Conservation (phyloP, 2,888 invertebrate species). For the Limnephilus lunatus region DNA sequence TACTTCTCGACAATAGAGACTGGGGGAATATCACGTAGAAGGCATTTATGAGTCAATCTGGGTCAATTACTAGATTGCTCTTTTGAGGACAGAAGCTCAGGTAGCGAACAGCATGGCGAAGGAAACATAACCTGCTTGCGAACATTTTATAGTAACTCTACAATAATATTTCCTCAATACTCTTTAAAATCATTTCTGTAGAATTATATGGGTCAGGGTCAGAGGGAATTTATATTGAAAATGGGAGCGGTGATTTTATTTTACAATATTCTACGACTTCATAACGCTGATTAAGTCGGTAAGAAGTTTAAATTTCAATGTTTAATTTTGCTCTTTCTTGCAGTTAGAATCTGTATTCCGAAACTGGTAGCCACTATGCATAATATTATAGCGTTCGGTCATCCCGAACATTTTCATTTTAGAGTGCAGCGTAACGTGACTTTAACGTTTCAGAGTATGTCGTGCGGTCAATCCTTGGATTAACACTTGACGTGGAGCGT, state of each 20-base stretch:
- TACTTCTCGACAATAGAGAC: background rate
- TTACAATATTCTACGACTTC: background rate
- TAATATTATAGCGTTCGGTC: background rate
- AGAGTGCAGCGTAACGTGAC: background rate
- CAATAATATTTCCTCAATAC: background rate
- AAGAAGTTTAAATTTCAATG: background rate
- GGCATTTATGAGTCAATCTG: conserved; percentile 5
- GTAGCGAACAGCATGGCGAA: background rate
- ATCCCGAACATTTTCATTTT: background rate
- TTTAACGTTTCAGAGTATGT: background rate
- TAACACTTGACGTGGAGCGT: background rate
- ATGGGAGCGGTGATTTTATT: background rate
- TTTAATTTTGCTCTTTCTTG: too few species aligned
- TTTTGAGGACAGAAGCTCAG: background rate
- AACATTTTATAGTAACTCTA: background rate
- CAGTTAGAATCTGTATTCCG: too few species aligned
- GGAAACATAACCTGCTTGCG: background rate
- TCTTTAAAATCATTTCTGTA: background rate
- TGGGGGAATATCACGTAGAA: background rate
- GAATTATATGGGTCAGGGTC: background rate
- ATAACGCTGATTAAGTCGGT: background rate
- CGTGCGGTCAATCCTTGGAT: too few species aligned
- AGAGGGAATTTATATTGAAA: background rate
- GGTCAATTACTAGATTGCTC: conserved; percentile 47
- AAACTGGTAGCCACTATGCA: too few species aligned